Evolutionary conservation across 2,888 invertebrate species (phyloP), one percentile per base, ranked within the genome.

Genomic region (Phyllotreta cruciferae): DNA sequence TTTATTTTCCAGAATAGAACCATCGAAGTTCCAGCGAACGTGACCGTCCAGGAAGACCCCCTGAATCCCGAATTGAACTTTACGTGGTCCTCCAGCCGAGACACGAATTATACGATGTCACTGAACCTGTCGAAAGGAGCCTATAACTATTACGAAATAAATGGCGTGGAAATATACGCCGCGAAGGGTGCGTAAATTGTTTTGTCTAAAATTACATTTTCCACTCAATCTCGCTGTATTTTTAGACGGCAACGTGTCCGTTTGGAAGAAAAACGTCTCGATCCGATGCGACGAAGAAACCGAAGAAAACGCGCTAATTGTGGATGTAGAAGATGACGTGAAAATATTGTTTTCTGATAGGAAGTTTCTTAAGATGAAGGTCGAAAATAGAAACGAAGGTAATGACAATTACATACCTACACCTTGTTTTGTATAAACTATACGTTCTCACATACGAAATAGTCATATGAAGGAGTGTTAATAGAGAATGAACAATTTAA

Each of bases 101-200:
- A 42, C 35, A 54, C 56, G 9, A 69, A 68, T 41, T 68, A 69
- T 62, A 70, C 64, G 4, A 56, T 71, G 24, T 60, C 56, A 9
- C 44, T 69, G 13, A 41, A 36, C 36, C 54, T 68, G n/a, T 62
- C 50, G 9, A 58, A 62, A 42, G 60, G 13, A 13, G 13, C 42
- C 6, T 35, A 55, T 11, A 60, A 55, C 39, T 47, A 62, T 14
- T 62, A 61, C 42, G 34, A 63, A 36, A 64, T 63, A 34, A 60
- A 69, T 52, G 54, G 44, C 7, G 57, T 63, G 3, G 58, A 64
- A 38, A 52, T 69, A 57, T 62, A 55, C 14, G 37, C 67, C n/a
- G 53, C 66, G 11, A 62, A 62, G 49, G 68, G 71, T 71, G 61
- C 60, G 60, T 52, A 6, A 53, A 53, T 39, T 14, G 13, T 13